These are phyloP conservation scores for Trachelipus rathkii DNA, from an alignment of 1,140 invertebrate genomes.

Conservation along the genomic window DNA sequence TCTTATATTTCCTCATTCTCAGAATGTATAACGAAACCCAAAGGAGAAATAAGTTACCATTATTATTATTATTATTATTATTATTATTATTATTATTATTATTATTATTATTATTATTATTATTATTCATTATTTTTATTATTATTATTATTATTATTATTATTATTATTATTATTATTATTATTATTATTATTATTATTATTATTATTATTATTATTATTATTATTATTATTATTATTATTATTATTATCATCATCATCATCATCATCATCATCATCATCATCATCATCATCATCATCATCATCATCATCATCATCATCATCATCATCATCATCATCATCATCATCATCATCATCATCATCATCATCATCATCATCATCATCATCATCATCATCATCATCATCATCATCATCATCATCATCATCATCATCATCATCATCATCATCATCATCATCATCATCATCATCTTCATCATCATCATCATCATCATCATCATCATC, in stretches of 20 bases:
- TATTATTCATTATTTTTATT: not conserved
- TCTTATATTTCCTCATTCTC: too few species aligned
- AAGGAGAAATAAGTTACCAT: too few species aligned
- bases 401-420: not conserved
- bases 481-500: not conserved
- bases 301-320: too few species aligned
- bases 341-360: not conserved
- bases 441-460: too few species aligned
- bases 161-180: not conserved
- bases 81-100: not conserved
- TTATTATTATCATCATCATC: too few species aligned
- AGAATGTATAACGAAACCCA: too few species aligned
- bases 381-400: too few species aligned
- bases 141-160: not conserved
- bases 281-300: not conserved
- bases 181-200: not conserved
- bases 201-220: not conserved
- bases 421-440: not conserved
- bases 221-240: too few species aligned
- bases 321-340: not conserved
- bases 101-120: not conserved
- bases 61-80: too few species aligned
- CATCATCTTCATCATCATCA: not conserved
- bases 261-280: not conserved
- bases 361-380: not conserved